A percentile compares a stretch with the other conserved stretches of the same genome.
Conservation (phyloP, 2,113 vertebrate species). For the Addax nasomaculatus region DNA sequence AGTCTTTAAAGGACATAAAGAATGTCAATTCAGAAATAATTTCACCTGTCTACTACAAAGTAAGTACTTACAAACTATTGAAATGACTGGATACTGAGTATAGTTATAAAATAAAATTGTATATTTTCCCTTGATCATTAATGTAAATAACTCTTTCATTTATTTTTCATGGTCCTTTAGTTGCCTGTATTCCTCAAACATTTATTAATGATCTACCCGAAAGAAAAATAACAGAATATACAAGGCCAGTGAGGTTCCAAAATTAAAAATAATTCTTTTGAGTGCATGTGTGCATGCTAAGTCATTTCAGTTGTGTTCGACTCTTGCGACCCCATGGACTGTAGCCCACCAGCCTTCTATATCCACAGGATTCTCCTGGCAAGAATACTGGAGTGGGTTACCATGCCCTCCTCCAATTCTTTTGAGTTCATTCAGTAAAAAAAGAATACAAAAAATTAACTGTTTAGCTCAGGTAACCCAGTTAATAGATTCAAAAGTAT, state of each 20-base stretch:
- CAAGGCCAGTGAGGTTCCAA: not conserved
- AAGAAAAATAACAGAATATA: not conserved
- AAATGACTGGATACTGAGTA: not conserved
- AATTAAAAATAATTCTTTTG: not conserved
- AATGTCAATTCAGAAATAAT: not conserved
- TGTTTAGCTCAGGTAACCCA: not conserved
- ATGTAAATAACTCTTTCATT: not conserved
- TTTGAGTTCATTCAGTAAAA: not conserved
- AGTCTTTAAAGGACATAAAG: not conserved
- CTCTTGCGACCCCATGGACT: rapidly evolving
- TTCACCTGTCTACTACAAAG: not conserved
- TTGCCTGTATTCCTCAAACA: not conserved
- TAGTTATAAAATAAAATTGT: not conserved
- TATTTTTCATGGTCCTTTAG: not conserved
- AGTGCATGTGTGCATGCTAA: not conserved
- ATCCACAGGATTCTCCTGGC: not conserved
- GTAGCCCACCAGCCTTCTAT: not conserved
- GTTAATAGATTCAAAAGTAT: not conserved
- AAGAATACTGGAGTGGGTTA: not conserved
- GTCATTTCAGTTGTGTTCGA: not conserved
- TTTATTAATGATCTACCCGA: not conserved
- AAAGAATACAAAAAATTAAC: not conserved
- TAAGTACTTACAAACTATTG: not conserved
- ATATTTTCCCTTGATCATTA: not conserved
- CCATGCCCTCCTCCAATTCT: not conserved